Percentiles rank a stretch among this genome's conserved stretches.
Evolutionary conservation across 2,888 invertebrate species (phyloP).

Genomic region (Synergus umbraculus): DNA sequence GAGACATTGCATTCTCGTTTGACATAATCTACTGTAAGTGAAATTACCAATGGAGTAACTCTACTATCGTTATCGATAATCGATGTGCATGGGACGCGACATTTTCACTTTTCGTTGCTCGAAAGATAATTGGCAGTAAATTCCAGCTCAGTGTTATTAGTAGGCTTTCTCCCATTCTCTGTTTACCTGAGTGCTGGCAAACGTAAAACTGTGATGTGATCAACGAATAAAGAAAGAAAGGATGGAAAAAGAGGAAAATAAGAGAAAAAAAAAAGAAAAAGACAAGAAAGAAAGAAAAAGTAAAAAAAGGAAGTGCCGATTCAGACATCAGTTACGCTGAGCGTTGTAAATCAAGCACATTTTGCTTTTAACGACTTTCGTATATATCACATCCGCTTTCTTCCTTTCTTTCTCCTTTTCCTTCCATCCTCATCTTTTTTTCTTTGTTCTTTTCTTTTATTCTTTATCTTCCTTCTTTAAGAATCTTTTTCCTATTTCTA

Average conservation of each 20-base stretch:
- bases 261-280: neutral
- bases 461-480: neutral
- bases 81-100: neutral
- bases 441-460: neutral
- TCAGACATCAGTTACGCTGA: conserved; percentile 51
- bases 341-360: conserved; percentile 37
- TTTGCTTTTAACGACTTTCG: conserved; percentile 23
- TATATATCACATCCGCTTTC: conserved; percentile 12
- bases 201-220: conserved; percentile 32
- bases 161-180: conserved; percentile 24
- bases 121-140: conserved; percentile 39
- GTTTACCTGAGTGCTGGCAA: conserved; percentile 4
- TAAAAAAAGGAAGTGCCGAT: conserved; percentile 34
- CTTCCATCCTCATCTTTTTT: conserved; percentile 70
- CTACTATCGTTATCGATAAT: conserved; percentile 8
- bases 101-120: conserved; percentile 39
- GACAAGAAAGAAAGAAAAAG: conserved; percentile 37
- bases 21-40: neutral
- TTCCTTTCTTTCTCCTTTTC: conserved; percentile 48
- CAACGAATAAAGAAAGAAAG: conserved; percentile 63
- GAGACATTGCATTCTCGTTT: neutral
- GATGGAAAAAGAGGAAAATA: neutral
- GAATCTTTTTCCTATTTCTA: conserved; percentile 61
- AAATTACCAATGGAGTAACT: conserved; percentile 15
- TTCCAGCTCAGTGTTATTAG: conserved; percentile 29